phyloP scores from a whole-genome alignment of 30 jellyfish, hydroid and myxozoan genomes.

The Mastigias papua region DNA sequence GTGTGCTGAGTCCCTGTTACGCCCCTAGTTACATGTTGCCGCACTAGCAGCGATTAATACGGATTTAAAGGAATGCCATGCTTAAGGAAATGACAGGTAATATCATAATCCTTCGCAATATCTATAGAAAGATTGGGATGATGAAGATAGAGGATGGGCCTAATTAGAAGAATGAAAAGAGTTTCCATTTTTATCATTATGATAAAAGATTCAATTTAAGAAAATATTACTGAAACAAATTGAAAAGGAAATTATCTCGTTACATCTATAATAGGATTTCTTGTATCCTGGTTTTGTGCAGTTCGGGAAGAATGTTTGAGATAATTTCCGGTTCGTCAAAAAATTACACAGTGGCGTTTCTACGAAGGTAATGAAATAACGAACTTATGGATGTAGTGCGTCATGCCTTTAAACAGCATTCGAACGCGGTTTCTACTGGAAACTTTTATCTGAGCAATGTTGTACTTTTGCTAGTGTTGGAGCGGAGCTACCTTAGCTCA shows the following conservation, averaged over 20 bases:
- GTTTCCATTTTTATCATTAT: not conserved
- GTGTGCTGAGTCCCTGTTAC: too few species aligned
- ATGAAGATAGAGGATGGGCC: slow-evolving; percentile 20
- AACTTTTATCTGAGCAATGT: too few species aligned
- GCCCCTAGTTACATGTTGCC: too few species aligned
- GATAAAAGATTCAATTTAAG: not conserved
- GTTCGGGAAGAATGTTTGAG: not conserved
- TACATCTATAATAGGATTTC: not conserved
- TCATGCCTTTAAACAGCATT: not conserved
- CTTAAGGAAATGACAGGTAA: slow-evolving; percentile 36
- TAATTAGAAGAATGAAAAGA: slow-evolving; percentile 3
- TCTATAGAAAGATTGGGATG: slow-evolving; percentile 27
- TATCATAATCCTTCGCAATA: slow-evolving; percentile 9
- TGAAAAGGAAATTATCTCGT: not conserved
- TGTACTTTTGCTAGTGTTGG: too few species aligned
- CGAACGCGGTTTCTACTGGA: not conserved
- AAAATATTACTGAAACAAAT: not conserved
- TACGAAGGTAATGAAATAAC: not conserved
- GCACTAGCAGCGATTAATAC: not conserved
- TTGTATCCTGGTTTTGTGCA: not conserved
- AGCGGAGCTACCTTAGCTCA: too few species aligned
- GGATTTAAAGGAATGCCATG: not conserved
- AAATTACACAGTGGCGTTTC: not conserved
- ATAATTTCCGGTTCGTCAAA: not conserved
- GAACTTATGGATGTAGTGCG: not conserved